These are phyloP conservation scores for Volucella inflata DNA, from an alignment of 2,888 invertebrate genomes.

Conservation along the genomic window DNA sequence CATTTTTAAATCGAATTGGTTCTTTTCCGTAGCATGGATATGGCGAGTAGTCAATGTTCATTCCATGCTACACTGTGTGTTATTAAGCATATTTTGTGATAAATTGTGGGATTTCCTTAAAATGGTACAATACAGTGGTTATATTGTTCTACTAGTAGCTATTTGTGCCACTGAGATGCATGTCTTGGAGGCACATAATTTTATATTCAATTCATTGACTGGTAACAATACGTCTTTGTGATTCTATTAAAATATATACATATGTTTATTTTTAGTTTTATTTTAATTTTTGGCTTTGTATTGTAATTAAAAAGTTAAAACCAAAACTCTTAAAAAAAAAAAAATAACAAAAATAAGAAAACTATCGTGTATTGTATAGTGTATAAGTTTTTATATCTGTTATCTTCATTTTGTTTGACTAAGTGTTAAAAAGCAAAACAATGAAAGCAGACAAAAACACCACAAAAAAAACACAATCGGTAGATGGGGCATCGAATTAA, in stretches of 20 bases:
- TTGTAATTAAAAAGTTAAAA: constrained; percentile 23
- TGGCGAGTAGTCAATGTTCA: constrained; percentile 93
- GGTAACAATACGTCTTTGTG: constrained; percentile 83
- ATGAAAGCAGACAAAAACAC: too few relatives aligned
- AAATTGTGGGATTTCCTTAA: constrained; percentile 91
- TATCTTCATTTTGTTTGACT: constrained; percentile 25
- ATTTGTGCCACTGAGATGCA: constrained; percentile 90
- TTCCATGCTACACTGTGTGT: constrained; percentile 89
- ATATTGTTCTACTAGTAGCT: constrained; percentile 87
- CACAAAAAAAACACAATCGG: neutral
- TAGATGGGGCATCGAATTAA: constrained; percentile 8
- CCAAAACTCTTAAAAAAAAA: neutral
- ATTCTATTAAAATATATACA: constrained; percentile 78
- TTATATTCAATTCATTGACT: constrained; percentile 84
- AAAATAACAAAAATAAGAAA: constrained; percentile 30
- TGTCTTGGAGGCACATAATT: constrained; percentile 86
- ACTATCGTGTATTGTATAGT: constrained; percentile 34
- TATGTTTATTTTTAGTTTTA: constrained; percentile 1
- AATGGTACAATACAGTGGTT: constrained; percentile 89
- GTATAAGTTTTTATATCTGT: constrained; percentile 25
- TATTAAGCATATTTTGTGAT: constrained; percentile 92
- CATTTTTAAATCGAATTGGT: constrained; percentile 89
- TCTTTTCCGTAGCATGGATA: constrained; percentile 89
- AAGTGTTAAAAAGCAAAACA: constrained; percentile 22
- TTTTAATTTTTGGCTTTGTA: constrained; percentile 34